These are phyloP conservation scores for Coptodon rendalli DNA, from an alignment of 2,113 vertebrate genomes.

Conservation along the genomic window DNA sequence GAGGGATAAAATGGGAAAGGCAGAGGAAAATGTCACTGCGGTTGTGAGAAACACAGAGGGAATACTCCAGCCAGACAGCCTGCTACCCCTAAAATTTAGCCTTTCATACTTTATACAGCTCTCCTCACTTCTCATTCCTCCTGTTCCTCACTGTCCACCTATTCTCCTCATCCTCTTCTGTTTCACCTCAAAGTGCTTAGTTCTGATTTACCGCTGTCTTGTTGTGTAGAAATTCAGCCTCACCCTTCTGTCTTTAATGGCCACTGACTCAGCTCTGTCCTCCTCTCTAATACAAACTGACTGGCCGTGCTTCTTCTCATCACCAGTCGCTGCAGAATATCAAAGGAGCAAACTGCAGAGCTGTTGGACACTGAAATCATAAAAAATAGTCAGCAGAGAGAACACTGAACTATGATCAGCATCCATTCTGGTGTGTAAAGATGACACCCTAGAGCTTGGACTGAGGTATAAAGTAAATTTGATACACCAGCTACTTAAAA, in stretches of 20 bases:
- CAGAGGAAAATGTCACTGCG: slow-evolving; percentile 26
- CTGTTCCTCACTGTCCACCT: neutral
- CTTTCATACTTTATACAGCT: neutral
- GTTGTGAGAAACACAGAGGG: slow-evolving; percentile 15
- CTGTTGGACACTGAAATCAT: neutral
- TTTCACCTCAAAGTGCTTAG: neutral
- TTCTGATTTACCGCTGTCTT: slow-evolving; percentile 1
- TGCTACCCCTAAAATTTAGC: neutral
- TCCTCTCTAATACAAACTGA: neutral
- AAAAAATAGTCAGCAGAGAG: neutral
- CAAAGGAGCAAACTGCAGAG: neutral
- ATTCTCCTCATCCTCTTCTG: neutral
- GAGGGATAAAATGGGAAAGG: slow-evolving; percentile 41
- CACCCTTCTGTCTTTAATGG: neutral
- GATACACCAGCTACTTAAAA: neutral
- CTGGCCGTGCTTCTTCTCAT: neutral
- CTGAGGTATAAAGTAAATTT: neutral
- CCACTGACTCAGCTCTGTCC: slow-evolving; percentile 23
- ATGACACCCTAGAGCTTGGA: neutral
- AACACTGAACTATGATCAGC: neutral
- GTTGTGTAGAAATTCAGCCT: neutral
- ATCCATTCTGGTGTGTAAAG: neutral
- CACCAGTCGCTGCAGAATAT: neutral
- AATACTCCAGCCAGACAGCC: neutral
- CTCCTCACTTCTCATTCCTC: neutral